These are phyloP conservation scores for Egretta garzetta DNA, from an alignment of 2,113 vertebrate species.

Conservation along the genomic window DNA sequence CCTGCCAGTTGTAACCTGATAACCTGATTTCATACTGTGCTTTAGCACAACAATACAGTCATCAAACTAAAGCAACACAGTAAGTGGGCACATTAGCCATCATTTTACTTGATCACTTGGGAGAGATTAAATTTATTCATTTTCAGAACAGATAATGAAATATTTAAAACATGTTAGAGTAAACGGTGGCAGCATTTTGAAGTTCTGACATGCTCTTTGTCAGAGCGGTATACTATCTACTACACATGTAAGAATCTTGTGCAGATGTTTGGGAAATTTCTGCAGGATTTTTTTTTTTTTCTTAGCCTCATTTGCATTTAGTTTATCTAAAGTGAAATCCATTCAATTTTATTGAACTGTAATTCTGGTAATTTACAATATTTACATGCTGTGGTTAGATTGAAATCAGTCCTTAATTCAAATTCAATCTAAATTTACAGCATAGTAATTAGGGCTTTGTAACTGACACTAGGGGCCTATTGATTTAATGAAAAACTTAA, in stretches of 20 bases:
- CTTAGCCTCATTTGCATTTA: slow-evolving; percentile 73
- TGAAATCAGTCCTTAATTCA: slow-evolving; percentile 87
- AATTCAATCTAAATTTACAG: slow-evolving; percentile 88
- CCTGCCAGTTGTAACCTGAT: slow-evolving; percentile 78
- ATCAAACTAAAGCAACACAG: slow-evolving; percentile 81
- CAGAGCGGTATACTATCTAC: slow-evolving; percentile 1
- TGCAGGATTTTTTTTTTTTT: slow-evolving; percentile 9
- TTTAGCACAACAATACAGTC: slow-evolving; percentile 77
- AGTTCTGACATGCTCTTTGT: slow-evolving; percentile 42
- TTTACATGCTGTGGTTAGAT: slow-evolving; percentile 83
- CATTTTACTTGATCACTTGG: slow-evolving; percentile 80
- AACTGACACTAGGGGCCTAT: slow-evolving; percentile 85
- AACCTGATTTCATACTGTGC: slow-evolving; percentile 81
- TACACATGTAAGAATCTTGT: not conserved
- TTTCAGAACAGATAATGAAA: slow-evolving; percentile 82
- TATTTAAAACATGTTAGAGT: slow-evolving; percentile 77
- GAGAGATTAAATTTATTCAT: slow-evolving; percentile 83
- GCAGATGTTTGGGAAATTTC: slow-evolving; percentile 68
- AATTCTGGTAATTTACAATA: slow-evolving; percentile 86
- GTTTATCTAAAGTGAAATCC: slow-evolving; percentile 82
- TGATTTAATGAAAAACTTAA: slow-evolving; percentile 89
- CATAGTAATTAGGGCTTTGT: slow-evolving; percentile 87
- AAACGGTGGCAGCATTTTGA: slow-evolving; percentile 55
- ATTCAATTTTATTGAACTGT: slow-evolving; percentile 88
- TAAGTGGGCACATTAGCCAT: slow-evolving; percentile 81